These are phyloP conservation scores for Paraescarpia echinospica DNA, from an alignment of 1,140 invertebrate species.

Conservation along the genomic window DNA sequence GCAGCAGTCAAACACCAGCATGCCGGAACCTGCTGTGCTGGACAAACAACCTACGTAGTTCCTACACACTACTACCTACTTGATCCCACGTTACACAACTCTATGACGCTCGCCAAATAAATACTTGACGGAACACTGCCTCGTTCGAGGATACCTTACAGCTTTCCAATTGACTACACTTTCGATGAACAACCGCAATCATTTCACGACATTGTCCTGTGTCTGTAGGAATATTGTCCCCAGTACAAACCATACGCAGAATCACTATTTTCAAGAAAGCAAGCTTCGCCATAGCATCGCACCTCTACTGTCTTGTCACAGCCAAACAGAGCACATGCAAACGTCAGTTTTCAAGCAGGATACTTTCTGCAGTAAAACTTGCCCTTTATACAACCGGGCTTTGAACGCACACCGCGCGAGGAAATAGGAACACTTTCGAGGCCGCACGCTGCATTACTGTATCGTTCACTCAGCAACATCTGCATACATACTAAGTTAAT, in stretches of 20 bases:
- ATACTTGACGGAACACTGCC: not conserved
- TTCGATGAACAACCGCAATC: not conserved
- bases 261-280: not conserved
- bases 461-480: not conserved
- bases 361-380: not conserved
- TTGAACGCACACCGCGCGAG: not conserved
- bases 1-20: not conserved
- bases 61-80: not conserved
- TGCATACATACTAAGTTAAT: not conserved
- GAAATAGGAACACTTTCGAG: not conserved
- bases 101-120: not conserved
- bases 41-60: not conserved
- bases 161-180: not conserved
- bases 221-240: not conserved
- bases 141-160: not conserved
- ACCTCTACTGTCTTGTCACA: too few species aligned
- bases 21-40: not conserved
- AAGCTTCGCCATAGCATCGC: not conserved
- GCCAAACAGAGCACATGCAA: not conserved
- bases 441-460: not conserved
- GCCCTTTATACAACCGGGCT: not conserved
- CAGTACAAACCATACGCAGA: not conserved
- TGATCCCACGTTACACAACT: not conserved
- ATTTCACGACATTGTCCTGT: not conserved
- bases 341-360: not conserved